These are phyloP conservation scores for Triplophysa siluroides DNA, from an alignment of 2,113 vertebrate genomes.

Conservation along the genomic window DNA sequence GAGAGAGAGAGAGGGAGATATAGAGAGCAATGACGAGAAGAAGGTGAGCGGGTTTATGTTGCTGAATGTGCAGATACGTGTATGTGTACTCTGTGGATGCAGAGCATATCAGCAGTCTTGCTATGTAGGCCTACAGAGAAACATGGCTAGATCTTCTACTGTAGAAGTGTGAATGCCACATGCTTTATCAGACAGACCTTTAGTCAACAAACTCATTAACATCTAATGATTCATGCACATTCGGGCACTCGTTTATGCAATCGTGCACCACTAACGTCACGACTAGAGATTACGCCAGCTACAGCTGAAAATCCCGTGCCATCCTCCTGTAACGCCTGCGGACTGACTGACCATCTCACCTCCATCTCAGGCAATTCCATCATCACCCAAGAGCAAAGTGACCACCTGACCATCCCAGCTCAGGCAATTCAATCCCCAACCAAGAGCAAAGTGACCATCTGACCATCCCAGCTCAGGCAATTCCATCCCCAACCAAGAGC, in stretches of 20 bases:
- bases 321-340: too few species aligned
- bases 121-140: background rate
- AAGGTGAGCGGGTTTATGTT: slow-evolving; percentile 21
- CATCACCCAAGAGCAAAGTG: too few species aligned
- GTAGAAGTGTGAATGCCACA: background rate
- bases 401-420: too few species aligned
- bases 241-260: slow-evolving; percentile 11
- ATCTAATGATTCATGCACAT: slow-evolving; percentile 13
- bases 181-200: background rate
- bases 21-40: slow-evolving; percentile 23
- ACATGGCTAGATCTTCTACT: background rate
- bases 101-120: slow-evolving; percentile 29
- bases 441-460: too few species aligned
- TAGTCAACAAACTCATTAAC: slow-evolving; percentile 12
- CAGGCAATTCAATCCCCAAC: too few species aligned
- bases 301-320: too few species aligned
- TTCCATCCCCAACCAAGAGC: too few species aligned
- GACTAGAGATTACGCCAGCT: too few species aligned
- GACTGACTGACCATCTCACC: too few species aligned
- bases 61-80: slow-evolving; percentile 40
- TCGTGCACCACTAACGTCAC: background rate
- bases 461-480: too few species aligned
- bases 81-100: background rate
- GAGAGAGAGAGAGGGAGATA: background rate
- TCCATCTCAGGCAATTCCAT: too few species aligned